Percentiles rank a stretch among this genome's conserved stretches.
Conservation (phyloP, 1,140 invertebrate species). For the Trichonephila clavipes region DNA sequence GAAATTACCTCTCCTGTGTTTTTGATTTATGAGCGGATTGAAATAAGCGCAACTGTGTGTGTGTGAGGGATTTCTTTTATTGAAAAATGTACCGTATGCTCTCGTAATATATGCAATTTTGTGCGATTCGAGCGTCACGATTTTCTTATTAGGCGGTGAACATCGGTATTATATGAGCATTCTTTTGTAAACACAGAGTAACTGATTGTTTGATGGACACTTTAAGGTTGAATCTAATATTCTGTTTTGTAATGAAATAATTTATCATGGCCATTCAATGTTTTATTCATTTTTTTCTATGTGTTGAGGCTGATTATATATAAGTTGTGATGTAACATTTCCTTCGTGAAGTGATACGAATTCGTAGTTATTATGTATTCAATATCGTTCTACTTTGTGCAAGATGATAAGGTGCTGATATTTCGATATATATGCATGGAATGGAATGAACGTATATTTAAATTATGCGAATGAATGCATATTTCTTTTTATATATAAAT, state of each 20-base stretch:
- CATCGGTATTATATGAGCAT: background rate
- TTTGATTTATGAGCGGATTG: background rate
- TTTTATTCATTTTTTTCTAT: background rate
- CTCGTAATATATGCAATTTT: background rate
- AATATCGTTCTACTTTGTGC: background rate
- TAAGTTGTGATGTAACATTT: background rate
- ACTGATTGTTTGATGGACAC: background rate
- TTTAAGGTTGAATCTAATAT: background rate
- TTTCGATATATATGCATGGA: too few species aligned
- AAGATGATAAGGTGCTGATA: too few species aligned
- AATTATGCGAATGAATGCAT: too few species aligned
- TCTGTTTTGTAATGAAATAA: background rate
- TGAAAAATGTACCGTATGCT: background rate
- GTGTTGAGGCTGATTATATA: background rate
- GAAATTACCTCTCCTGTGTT: background rate
- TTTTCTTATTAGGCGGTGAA: background rate
- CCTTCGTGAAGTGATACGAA: background rate
- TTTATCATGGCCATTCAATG: background rate
- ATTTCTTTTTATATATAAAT: too few species aligned
- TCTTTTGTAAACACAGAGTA: background rate
- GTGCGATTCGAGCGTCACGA: background rate
- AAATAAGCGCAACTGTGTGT: background rate
- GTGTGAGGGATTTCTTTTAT: conserved; percentile 3
- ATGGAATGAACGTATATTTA: too few species aligned
- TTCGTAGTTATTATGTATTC: background rate